Evolutionary conservation across 2,888 invertebrate genomes (phyloP).

Genomic region (Pimpla rufipes): DNA sequence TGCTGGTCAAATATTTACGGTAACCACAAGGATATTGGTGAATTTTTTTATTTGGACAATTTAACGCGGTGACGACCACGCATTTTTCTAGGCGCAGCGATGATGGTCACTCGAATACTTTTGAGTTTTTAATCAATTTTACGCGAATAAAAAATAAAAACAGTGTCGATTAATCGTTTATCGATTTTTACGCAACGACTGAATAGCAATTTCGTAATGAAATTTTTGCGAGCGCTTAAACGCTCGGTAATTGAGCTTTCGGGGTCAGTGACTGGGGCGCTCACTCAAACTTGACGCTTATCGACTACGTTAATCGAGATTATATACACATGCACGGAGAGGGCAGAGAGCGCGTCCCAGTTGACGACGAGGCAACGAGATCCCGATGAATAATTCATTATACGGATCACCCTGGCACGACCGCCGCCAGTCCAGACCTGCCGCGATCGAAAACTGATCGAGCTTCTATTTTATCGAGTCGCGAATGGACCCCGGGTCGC

Average conservation of each 20-base stretch:
- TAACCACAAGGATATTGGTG: too few relatives aligned
- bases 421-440: background rate
- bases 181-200: background rate
- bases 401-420: constrained; percentile 31
- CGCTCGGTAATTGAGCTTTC: constrained; percentile 16
- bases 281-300: constrained; percentile 17
- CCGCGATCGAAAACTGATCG: constrained; percentile 11
- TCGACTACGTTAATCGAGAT: constrained; percentile 32
- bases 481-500: background rate
- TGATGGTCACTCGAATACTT: too few relatives aligned
- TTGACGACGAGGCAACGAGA: constrained; percentile 48
- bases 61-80: too few relatives aligned
- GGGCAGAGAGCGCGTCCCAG: constrained; percentile 36
- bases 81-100: too few relatives aligned
- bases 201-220: constrained; percentile 77
- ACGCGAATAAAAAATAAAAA: background rate
- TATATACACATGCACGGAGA: constrained; percentile 11
- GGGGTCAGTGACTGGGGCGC: constrained; percentile 10
- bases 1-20: too few relatives aligned
- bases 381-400: constrained; percentile 58
- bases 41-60: too few relatives aligned
- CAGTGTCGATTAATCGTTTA: background rate
- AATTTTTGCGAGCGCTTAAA: background rate
- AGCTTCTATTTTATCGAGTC: constrained; percentile 18
- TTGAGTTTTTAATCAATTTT: too few relatives aligned